Percentiles rank a stretch among this genome's conserved stretches.
phyloP scores from a whole-genome alignment of 2,113 vertebrate species.

The Aplodontia rufa region DNA sequence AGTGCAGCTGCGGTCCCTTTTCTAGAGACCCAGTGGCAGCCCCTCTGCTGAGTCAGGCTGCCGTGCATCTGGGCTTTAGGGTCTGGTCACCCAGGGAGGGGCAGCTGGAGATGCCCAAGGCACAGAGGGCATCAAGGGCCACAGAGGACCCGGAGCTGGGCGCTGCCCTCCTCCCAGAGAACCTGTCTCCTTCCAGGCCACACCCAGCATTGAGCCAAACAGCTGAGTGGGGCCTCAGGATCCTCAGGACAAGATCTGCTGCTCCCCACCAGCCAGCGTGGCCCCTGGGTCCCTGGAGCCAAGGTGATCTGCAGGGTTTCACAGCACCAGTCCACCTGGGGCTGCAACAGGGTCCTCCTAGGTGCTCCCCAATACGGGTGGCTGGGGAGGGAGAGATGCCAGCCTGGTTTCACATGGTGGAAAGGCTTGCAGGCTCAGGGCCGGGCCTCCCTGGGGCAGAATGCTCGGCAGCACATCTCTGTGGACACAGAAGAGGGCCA shows the following conservation, averaged over 20 bases:
- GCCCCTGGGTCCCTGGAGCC: accelerated
- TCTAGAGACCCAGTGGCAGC: too few relatives aligned
- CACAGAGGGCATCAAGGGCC: not conserved
- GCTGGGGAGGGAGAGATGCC: accelerated
- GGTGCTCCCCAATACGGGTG: too few relatives aligned
- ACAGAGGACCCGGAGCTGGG: not conserved
- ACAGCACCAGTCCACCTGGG: not conserved
- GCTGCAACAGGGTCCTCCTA: not conserved
- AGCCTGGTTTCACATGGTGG: not conserved
- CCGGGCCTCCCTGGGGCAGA: not conserved
- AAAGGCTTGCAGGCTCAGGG: too few relatives aligned
- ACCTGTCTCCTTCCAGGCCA: not conserved
- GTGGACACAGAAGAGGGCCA: not conserved
- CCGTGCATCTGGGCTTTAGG: accelerated
- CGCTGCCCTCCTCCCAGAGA: not conserved
- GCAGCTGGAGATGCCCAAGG: too few relatives aligned
- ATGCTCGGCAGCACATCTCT: accelerated
- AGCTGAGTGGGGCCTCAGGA: not conserved
- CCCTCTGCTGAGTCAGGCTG: not conserved
- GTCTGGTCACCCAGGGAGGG: not conserved
- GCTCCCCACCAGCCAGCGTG: accelerated
- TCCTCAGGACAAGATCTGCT: too few relatives aligned
- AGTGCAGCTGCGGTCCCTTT: not conserved
- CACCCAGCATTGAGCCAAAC: not conserved
- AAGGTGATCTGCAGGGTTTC: not conserved